phyloP scores from a whole-genome alignment of 2,797 vertebrate species.

The Clarias platycephalus region DNA sequence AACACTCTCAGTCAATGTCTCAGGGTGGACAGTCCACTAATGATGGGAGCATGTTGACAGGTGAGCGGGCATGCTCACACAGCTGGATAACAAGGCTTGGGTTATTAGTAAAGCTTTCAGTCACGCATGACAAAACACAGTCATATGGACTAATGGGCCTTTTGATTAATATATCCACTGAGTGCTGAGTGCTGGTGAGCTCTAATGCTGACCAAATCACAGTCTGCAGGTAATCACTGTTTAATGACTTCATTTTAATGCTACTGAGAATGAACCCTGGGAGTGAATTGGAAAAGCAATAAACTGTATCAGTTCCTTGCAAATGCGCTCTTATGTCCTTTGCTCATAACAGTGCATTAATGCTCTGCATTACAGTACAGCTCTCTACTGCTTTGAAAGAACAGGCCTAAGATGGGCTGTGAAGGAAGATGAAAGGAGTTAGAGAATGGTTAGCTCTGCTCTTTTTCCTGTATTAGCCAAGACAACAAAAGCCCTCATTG shows the following conservation, averaged over 20 bases:
- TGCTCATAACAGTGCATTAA: constrained; percentile 14
- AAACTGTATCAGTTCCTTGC: constrained; percentile 10
- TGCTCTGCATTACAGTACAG: constrained; percentile 24
- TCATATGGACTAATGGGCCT: constrained; percentile 37
- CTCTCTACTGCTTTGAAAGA: constrained; percentile 30
- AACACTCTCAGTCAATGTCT: constrained; percentile 33
- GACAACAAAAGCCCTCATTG: constrained; percentile 59
- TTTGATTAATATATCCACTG: constrained; percentile 41
- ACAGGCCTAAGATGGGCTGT: constrained; percentile 39
- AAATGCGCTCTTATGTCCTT: constrained; percentile 23
- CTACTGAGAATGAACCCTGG: constrained; percentile 1
- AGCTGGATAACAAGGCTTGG: constrained; percentile 40
- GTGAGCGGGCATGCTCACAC: constrained; percentile 37
- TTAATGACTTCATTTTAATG: constrained; percentile 36
- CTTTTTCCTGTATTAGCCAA: constrained; percentile 49
- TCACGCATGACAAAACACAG: constrained; percentile 22
- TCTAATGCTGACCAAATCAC: constrained; percentile 39
- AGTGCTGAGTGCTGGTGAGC: constrained; percentile 15
- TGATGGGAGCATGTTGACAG: constrained; percentile 42
- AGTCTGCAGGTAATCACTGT: constrained; percentile 40
- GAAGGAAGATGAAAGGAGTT: constrained; percentile 55
- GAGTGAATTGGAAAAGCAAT: constrained; percentile 23
- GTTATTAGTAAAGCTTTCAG: constrained; percentile 50
- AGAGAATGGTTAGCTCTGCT: constrained; percentile 53
- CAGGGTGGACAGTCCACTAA: constrained; percentile 36